Evolutionary conservation across 2,888 invertebrate species (phyloP).

Genomic region (Erannis defoliaria): DNA sequence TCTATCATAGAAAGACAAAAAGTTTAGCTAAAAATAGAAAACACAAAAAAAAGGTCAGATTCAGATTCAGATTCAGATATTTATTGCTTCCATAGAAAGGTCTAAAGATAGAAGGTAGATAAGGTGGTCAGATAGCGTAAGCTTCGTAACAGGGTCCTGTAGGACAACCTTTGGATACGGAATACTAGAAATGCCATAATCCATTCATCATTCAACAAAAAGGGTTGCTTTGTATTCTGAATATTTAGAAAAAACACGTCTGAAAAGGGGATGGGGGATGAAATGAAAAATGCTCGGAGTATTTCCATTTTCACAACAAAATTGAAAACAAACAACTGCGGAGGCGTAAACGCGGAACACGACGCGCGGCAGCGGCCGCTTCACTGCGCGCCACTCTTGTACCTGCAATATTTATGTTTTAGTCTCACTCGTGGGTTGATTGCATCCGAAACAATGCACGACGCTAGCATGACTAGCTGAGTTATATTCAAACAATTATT

Average conservation of each 20-base stretch:
- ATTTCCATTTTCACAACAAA: constrained; percentile 32
- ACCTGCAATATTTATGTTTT: constrained; percentile 17
- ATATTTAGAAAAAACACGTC: constrained; percentile 30
- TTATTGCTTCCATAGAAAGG: no score
- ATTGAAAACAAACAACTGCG: constrained; percentile 37
- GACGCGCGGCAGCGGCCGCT: constrained; percentile 6
- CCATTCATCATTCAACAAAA: constrained; percentile 28
- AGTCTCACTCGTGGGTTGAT: not conserved
- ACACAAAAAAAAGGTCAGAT: no score
- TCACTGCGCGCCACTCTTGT: not conserved
- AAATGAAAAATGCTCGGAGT: constrained; percentile 38
- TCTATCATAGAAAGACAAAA: no score
- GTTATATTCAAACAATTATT: no score
- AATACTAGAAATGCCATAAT: constrained; percentile 2
- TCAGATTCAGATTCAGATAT: no score
- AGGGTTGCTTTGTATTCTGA: constrained; percentile 33
- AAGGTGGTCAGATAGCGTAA: no score
- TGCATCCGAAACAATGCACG: not conserved
- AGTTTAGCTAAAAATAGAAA: no score
- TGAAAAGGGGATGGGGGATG: constrained; percentile 31
- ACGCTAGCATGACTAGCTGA: no score
- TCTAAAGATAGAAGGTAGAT: no score
- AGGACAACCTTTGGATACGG: no score
- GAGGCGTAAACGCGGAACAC: not conserved
- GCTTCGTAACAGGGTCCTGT: no score